Conservation (phyloP, 2,797 vertebrate species). For the Danio jaintianensis region DNA sequence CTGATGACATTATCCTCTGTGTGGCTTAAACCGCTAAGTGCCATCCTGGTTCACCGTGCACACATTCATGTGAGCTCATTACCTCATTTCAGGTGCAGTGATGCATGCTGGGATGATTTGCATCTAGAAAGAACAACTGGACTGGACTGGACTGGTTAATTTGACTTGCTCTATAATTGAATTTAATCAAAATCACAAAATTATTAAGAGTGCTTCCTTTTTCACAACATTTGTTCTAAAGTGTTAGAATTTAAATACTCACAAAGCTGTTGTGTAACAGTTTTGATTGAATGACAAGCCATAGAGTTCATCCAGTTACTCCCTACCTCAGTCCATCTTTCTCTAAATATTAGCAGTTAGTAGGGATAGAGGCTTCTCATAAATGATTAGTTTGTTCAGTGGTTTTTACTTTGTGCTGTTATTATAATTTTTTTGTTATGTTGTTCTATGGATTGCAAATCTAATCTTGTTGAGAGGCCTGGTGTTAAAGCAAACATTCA, state of each 20-base stretch:
- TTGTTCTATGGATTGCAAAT: neutral
- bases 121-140: neutral
- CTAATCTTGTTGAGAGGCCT: neutral
- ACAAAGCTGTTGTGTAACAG: neutral
- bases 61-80: neutral
- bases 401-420: neutral
- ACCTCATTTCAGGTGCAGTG: neutral
- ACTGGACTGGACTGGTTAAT: neutral
- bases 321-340: neutral
- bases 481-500: neutral
- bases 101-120: conserved; percentile 3
- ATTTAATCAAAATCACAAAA: too few relatives aligned
- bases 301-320: neutral
- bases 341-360: neutral
- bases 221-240: neutral
- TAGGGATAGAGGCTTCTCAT: neutral
- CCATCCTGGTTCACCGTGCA: conserved; percentile 5
- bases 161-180: conserved; percentile 4
- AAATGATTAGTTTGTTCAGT: neutral
- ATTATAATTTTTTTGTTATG: neutral
- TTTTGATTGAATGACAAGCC: neutral
- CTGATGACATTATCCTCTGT: conserved; percentile 14
- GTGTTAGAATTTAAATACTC: conserved; percentile 17
- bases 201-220: neutral
- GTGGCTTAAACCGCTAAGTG: conserved; percentile 28